A percentile compares a stretch with the other conserved stretches of the same genome.
Conservation (phyloP, 2,113 vertebrate species). For the Channa maculata region DNA sequence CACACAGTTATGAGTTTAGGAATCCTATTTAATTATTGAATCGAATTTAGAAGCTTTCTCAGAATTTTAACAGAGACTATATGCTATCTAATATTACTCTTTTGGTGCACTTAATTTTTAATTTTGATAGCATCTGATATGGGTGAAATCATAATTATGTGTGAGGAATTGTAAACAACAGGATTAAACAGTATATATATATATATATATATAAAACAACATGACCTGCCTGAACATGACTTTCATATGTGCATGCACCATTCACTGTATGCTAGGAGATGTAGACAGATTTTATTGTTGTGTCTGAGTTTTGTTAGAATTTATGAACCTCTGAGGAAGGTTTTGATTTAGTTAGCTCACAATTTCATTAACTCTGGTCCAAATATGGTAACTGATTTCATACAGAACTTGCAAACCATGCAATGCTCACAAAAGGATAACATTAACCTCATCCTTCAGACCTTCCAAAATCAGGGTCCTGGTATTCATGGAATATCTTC, state of each 20-base stretch:
- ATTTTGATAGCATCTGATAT: constrained; percentile 33
- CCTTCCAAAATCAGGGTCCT: too few relatives aligned
- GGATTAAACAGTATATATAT: constrained; percentile 21
- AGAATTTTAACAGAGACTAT: neutral
- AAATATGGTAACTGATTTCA: neutral
- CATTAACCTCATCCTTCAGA: too few relatives aligned
- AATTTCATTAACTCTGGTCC: neutral
- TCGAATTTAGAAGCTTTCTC: neutral
- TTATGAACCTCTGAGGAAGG: constrained; percentile 3
- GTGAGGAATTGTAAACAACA: constrained; percentile 34
- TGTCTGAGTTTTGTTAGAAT: constrained; percentile 5
- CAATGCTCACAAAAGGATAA: too few relatives aligned
- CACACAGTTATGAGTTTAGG: too few relatives aligned
- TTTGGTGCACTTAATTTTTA: constrained; percentile 29
- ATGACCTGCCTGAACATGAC: constrained; percentile 28
- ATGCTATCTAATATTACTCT: constrained; percentile 14
- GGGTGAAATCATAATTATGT: constrained; percentile 37
- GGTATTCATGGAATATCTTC: too few relatives aligned
- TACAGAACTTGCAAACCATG: too few relatives aligned
- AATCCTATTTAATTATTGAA: neutral
- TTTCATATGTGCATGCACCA: constrained; percentile 30
- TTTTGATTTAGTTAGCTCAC: neutral
- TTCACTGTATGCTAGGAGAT: constrained; percentile 3
- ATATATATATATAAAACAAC: constrained; percentile 34
- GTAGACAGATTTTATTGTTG: neutral